Evolutionary conservation across 2,797 vertebrate genomes (phyloP), one percentile per base, ranked within the genome.

Genomic region (Epinephelus coioides): DNA sequence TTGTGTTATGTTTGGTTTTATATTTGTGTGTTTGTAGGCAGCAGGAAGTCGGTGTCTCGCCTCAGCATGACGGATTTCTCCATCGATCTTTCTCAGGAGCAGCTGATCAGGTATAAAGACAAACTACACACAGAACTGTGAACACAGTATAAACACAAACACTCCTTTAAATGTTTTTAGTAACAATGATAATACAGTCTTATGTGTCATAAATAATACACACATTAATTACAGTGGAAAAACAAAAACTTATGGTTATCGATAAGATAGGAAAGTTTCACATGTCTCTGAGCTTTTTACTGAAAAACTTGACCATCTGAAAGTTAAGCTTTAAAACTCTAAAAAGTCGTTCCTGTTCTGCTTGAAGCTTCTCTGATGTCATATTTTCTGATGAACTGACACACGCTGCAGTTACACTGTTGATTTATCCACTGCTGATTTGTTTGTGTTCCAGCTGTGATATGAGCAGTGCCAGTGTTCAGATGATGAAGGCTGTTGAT

Each of bases 21-120:
- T 23, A 8, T 34, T 34, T 34, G 34, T 34, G 34, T 34, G 34
- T 74, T 43, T 81, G 59, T 67, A 94, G 94, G 87, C 64, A 88
- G 63, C 65, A 91, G 86, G 78, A 95, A 87, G 75, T 91, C 93
- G 0, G 60, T 90, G 25, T 92, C 93, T 25, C 88, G 79, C 2
- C 90, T 91, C 56, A 94, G 92, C 79, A 72, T 90, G 73, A 91
- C 82, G 0, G 93, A 95, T 64, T 93, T 92, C 79, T 91, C 93
- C 17, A 89, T 90, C 7, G 92, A 93, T 46, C 89, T 94, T 4
- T 93, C 93, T 62, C 92, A 93, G 51, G 92, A 95, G 78, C 94
- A 94, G 76, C 90, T 94, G 38, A 92, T 94, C 72, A 92, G 93
- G 94, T 95, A 82, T 1, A 9, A 50, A 53, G 1, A 61, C 6